Base-by-base conservation (phyloP, 2,888 invertebrate species). In the Cephus pygmeus region DNA sequence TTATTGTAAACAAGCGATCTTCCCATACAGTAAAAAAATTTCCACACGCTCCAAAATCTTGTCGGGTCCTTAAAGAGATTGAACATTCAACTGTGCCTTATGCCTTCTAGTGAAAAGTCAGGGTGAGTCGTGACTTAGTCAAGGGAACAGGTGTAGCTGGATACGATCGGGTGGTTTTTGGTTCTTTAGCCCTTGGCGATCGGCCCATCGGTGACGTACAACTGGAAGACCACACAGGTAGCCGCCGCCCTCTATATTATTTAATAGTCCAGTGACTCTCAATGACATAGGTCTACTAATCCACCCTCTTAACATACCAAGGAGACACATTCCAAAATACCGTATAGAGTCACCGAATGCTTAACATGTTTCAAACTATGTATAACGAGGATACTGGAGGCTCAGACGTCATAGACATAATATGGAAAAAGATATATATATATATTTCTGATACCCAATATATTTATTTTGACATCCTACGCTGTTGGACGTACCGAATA, bases 181-280 rank as follows among this genome's bases (percentile, higher is more conserved):
- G 78, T 73, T 76, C 75, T 56, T 56, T 56, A 56, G 78, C 78
- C 78, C 78, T 71, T 78, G 56, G 78, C 40, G 74, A 75, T 75
- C 78, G 68, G 31, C 73, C 56, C 56, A 56, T 56, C 56, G 56
- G 78, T 69, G 73, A 40, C 35, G 35, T 74, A 34, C 71, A 34
- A 34, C 73, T 15, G 35, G 30, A 34, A 35, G 78, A 78, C 78
- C 78, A 78, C 78, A 78, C 78, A 78, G 78, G 78, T 75, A 71
- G 78, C 34, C 34, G 71, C 73, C 73, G 73, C 56, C 78, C 78
- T 76, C 56, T 73, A 78, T 78, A 78, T 78, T 78, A 76, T 78
- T 78, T 78, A 78, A 78, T 78, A 78, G 78, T 78, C 68, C 78
- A 78, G 78, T 76, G 78, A 78, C 75, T 76, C 78, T 78, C 78